Percentiles rank a stretch among this genome's conserved stretches.
Evolutionary conservation across 2,113 vertebrate species (phyloP).

Genomic region (Pontoporia blainvillei): DNA sequence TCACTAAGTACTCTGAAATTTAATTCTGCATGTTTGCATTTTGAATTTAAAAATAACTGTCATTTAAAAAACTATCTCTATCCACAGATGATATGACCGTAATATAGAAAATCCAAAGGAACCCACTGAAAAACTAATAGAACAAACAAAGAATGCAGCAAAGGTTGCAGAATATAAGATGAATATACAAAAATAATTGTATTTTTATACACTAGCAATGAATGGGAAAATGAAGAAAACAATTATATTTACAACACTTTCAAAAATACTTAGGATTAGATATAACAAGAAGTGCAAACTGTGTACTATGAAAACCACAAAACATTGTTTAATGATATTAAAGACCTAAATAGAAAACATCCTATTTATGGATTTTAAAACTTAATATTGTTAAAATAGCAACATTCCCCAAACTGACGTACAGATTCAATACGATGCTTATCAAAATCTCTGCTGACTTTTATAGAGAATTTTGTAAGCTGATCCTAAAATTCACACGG

Average conservation of each 20-base stretch:
- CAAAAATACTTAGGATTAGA: not conserved
- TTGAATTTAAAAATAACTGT: not conserved
- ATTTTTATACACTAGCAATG: not conserved
- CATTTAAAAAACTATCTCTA: not conserved
- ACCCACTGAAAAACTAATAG: not conserved
- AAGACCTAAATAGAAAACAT: not conserved
- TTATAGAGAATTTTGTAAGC: not conserved
- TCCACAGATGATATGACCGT: not conserved
- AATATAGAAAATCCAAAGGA: not conserved
- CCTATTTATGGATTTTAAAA: not conserved
- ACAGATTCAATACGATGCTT: not conserved
- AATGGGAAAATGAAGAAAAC: not conserved
- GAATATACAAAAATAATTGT: not conserved
- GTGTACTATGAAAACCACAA: not conserved
- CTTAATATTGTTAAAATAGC: not conserved
- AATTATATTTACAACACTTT: not conserved
- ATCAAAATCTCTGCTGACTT: not conserved
- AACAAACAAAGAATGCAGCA: not conserved
- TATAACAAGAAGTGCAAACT: not conserved
- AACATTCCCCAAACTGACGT: not conserved
- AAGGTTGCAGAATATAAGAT: not conserved
- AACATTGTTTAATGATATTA: not conserved
- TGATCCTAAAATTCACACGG: not conserved
- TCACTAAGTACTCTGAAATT: not conserved
- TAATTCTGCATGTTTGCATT: not conserved